phyloP scores from a whole-genome alignment of 2,888 invertebrate genomes.

The Pammene fasciana region DNA sequence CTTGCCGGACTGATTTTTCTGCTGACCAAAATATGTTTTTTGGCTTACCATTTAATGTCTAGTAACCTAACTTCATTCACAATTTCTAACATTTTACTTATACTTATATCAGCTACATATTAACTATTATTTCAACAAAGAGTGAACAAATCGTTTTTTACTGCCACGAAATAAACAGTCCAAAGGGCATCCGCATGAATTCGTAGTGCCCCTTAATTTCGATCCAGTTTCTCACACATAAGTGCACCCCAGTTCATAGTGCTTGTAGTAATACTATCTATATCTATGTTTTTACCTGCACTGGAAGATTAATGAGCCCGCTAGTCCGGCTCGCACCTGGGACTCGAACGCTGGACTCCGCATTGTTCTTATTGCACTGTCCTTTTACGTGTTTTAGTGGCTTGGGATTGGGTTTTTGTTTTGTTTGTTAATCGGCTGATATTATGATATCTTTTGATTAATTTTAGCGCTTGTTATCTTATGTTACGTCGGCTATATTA shows the following conservation, averaged over 20 bases:
- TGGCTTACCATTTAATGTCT: too few species aligned
- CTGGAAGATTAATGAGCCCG: slow-evolving; percentile 44
- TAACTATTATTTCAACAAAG: too few species aligned
- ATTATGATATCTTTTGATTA: background rate
- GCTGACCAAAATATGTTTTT: too few species aligned
- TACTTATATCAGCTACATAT: too few species aligned
- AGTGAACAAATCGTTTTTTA: background rate
- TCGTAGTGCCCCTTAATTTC: background rate
- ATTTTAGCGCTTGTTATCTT: background rate
- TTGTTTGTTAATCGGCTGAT: slow-evolving; percentile 7
- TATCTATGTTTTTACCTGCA: slow-evolving; percentile 30
- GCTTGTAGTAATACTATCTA: background rate
- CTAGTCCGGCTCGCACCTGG: slow-evolving; percentile 43
- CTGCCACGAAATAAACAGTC: background rate
- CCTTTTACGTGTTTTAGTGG: slow-evolving; percentile 22
- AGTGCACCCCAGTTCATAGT: background rate
- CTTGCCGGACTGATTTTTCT: too few species aligned
- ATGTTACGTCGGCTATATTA: background rate
- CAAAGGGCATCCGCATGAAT: background rate
- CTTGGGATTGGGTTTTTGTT: slow-evolving; percentile 8
- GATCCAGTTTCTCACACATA: slow-evolving; percentile 8
- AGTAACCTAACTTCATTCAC: too few species aligned
- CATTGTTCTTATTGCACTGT: slow-evolving; percentile 35
- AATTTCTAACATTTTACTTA: too few species aligned
- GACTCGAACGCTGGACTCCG: slow-evolving; percentile 39